Percentiles rank a stretch among this genome's conserved stretches.
Evolutionary conservation across 2,797 vertebrate genomes (phyloP).

Genomic region (Paramormyrops hopkinsi): DNA sequence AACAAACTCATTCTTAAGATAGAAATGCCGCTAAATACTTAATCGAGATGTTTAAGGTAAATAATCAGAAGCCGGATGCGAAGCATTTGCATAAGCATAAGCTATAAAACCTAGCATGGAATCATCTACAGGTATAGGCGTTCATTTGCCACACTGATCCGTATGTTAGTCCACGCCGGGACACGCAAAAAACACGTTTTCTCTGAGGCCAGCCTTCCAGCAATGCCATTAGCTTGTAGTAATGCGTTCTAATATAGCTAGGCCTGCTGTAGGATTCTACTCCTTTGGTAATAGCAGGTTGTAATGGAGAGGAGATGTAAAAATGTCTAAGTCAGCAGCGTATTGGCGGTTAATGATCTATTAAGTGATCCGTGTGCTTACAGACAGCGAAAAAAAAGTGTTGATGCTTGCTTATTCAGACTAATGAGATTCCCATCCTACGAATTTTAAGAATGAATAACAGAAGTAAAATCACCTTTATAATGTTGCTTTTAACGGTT

Average conservation of each 20-base stretch:
- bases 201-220: constrained; percentile 51
- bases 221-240: constrained; percentile 53
- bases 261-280: constrained; percentile 53
- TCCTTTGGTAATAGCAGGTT: constrained; percentile 58
- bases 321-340: constrained; percentile 72
- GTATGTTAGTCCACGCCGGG: neutral
- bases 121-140: neutral
- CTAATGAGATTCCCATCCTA: constrained; percentile 77
- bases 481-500: constrained; percentile 64
- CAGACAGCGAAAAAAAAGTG: constrained; percentile 75
- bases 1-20: neutral
- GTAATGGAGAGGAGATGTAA: constrained; percentile 69
- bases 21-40: neutral
- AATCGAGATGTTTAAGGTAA: neutral
- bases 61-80: neutral
- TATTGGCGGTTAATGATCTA: constrained; percentile 83
- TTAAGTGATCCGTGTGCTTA: constrained; percentile 73
- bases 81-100: neutral
- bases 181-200: constrained; percentile 31
- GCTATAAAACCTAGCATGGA: neutral
- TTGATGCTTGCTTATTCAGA: constrained; percentile 72
- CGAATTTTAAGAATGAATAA: constrained; percentile 79
- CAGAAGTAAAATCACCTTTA: constrained; percentile 68
- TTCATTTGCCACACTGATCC: neutral
- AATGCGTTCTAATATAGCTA: constrained; percentile 59